Base-by-base conservation (phyloP, 64 coral and sea anemone species). In the Pachyseris speciosa region DNA sequence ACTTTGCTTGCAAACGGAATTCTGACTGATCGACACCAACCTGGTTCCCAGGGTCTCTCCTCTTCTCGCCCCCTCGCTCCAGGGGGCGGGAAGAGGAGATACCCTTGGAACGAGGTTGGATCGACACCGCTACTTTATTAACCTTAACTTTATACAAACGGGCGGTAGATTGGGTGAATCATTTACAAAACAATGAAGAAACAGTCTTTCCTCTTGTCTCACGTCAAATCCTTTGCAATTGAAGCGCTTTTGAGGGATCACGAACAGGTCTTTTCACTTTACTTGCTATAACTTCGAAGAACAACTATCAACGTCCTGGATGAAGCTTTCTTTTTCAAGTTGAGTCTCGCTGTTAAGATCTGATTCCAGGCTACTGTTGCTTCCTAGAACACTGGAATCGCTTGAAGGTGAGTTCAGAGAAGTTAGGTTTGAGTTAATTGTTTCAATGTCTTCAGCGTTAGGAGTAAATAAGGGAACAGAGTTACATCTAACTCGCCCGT, bases 261-360 rank as follows among this genome's bases (percentile, higher is more conserved):
- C 25, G n/a, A 17, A 30, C 44, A 28, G 45, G 20, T n/a, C 44
- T 77, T 39, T 33, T 34, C 24, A 19, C 27, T 31, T 13, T 25
- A 51, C 22, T 47, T 29, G 48, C 48, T 79, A 79, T 55, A 79
- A 55, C 17, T 57, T 79, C 12, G 77, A 64, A 26, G 77, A 61
- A 63, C 15, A 41, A 16, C 6, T 12, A 5, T 49, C 26, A 9
- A 81, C 63, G 55, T 81, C 77, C 51, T 32, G 77, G 9, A 81
- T 81, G 34, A 59, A 79, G 10, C 25, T 10, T 49, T 52, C 19
- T 13, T 16, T 32, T 10, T 55, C 75, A 31, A 58, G 6, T 1
- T 7, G 30, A 36, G 75, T 59, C 20, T 40, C 53, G 22, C 48
- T 63, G 22, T 39, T 61, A 9, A 36, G 2, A 58, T 40, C 53